Base-by-base conservation (phyloP, 2,888 invertebrate genomes). In the Microctonus brassicae region DNA sequence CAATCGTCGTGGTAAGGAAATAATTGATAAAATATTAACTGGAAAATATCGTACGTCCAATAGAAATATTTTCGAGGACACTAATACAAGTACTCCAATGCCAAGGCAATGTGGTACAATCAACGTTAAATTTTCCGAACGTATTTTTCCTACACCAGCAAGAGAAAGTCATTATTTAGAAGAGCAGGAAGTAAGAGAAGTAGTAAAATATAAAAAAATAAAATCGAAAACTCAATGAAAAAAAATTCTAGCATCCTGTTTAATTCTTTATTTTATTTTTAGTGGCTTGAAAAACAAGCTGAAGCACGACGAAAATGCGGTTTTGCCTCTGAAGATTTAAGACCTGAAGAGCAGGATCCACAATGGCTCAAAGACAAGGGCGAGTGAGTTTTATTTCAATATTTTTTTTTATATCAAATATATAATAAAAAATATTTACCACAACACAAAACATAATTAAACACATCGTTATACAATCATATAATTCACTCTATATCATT, bases 331-430 rank as follows among this genome's bases (percentile, higher is more conserved):
- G 93, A 93, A 82, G 94, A 94, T 82, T 88, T 94, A 2, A 89
- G 93, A 42, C 92, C 93, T 0, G 95, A 96, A 82, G 96, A 96
- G 86, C 93, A 92, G 78, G 94, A 95, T 87, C 95, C 95, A 0
- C 90, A 93, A 74, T 96, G 94, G 92, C 90, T 96, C 69, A 92
- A 94, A 81, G 92, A 92, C 74, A 96, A 95, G 87, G 96, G 95
- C 61, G 92, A 94, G 90, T 91, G 84, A 83, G 90, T 89, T 70
- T 24, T 47, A 22, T 34, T 39, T 24, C 29, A 29, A n/a, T 17
- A 3, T 33, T 33, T 61, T 52, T 47, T 10, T 47, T n/a, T n/a
- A 47, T 47, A 17, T 52, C 10, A 58, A n/a, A n/a, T n/a, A n/a
- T n/a, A n/a, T n/a, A n/a, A n/a, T n/a, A n/a, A n/a, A n/a, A n/a